Conservation (phyloP, 2,888 invertebrate genomes). For the Dinocampus coccinellae region DNA sequence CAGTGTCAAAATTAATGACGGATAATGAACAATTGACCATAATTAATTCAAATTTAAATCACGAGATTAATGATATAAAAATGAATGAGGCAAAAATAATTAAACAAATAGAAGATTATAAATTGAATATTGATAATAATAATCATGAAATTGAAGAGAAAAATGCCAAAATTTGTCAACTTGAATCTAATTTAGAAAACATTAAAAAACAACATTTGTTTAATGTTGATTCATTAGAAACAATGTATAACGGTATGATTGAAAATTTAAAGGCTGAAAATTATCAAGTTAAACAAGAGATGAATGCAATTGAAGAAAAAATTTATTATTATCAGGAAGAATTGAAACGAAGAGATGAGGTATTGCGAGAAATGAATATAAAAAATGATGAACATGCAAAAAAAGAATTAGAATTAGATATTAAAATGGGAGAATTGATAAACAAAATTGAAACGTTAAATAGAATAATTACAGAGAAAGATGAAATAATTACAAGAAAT, state of each 20-base stretch:
- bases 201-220: background rate
- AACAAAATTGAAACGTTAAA: conserved; percentile 56
- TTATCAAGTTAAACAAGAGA: background rate
- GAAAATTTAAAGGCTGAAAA: background rate
- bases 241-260: background rate
- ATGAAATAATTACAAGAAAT: background rate
- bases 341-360: conserved; percentile 69
- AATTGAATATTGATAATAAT: background rate
- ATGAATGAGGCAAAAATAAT: background rate
- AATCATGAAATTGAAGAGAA: background rate
- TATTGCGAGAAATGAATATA: conserved; percentile 53
- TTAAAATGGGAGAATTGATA: conserved; percentile 53
- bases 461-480: background rate
- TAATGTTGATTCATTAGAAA: background rate
- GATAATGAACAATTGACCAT: background rate
- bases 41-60: background rate
- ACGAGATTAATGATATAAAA: background rate
- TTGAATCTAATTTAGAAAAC: background rate
- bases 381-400: conserved; percentile 60
- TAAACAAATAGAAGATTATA: background rate
- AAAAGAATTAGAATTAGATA: conserved; percentile 55
- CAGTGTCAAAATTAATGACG: background rate
- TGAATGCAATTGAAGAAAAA: background rate
- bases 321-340: conserved; percentile 54
- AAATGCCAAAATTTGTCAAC: background rate